These are phyloP conservation scores for Drosophila nr. perissopoda DNA, from an alignment of 2,888 invertebrate species.

Conservation along the genomic window DNA sequence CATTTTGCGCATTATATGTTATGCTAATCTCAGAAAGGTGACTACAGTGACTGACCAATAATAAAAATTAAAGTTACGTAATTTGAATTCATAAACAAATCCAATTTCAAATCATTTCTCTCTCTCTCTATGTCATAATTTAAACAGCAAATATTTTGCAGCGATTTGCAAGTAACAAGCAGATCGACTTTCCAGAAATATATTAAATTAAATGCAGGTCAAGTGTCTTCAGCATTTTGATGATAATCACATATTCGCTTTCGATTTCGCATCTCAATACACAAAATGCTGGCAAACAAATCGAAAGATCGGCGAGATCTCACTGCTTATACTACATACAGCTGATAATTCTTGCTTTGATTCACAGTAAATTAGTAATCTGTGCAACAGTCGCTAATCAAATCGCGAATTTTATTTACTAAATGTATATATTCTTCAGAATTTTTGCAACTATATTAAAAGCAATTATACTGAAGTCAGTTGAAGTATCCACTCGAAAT, in stretches of 20 bases:
- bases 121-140: no score
- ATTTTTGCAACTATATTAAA: no score
- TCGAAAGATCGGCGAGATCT: neutral
- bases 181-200: neutral
- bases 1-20: neutral
- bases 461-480: neutral
- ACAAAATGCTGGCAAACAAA: neutral
- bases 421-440: no score
- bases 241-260: neutral
- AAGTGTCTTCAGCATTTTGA: neutral
- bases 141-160: neutral
- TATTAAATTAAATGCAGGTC: neutral
- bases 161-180: neutral
- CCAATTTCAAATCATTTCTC: neutral
- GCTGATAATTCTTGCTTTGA: neutral
- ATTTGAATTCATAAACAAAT: neutral
- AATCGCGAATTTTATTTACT: neutral
- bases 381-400: no score
- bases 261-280: neutral
- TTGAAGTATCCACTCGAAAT: neutral
- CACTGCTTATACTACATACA: neutral
- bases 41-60: neutral
- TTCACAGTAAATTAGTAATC: neutral
- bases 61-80: neutral
- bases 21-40: neutral